Evolutionary conservation across 2,888 invertebrate genomes (phyloP), one percentile per base, ranked within the genome.

Genomic region (Smittia sp.): DNA sequence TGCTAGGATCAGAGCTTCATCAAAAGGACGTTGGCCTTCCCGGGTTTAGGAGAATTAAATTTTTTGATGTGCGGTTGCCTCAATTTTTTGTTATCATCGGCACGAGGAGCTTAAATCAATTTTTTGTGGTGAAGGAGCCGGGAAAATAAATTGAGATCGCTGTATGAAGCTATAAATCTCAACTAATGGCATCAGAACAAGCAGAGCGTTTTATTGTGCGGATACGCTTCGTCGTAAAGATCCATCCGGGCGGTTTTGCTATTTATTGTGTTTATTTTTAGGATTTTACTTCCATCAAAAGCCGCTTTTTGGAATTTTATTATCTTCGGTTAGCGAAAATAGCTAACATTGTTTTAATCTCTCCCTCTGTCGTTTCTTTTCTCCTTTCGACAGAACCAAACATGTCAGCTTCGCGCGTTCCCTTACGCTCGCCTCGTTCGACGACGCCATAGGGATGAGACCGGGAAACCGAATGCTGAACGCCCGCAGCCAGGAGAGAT

Each of bases 401-500:
- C 95, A 95, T 81, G 95, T 95, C 39, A 94, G 93, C 78, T 95
- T 95, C 79, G 93, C 94, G 65, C 87, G 94, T 74, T 94, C 94
- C 2, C 92, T 94, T 80, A 94, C 94, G 0, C 82, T 93, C 76
- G 92, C 93, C 27, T 93, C 93, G 3, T 93, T 93, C 79, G 93
- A 93, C 77, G 90, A 91, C 79, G 87, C 88, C 25, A 83, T 85
- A 54, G 84, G 85, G 70, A 75, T 84, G 78, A 77, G 83, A 76
- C 79, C 83, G 77, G 79, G 83, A 83, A 84, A 79, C 76, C 80
- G 82, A 41, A 76, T 83, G 77, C 79, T 81, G 75, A 82, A 83
- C 75, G 84, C 85, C 1, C 82, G 85, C 73, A 87, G 87, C 76
- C 87, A 88, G 78, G 92, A 93, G 80, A 85, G 92, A 76, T 85